A percentile compares a stretch with the other conserved stretches of the same genome.
Conservation (phyloP, 2,888 invertebrate genomes). For the Andrena chrysosceles region DNA sequence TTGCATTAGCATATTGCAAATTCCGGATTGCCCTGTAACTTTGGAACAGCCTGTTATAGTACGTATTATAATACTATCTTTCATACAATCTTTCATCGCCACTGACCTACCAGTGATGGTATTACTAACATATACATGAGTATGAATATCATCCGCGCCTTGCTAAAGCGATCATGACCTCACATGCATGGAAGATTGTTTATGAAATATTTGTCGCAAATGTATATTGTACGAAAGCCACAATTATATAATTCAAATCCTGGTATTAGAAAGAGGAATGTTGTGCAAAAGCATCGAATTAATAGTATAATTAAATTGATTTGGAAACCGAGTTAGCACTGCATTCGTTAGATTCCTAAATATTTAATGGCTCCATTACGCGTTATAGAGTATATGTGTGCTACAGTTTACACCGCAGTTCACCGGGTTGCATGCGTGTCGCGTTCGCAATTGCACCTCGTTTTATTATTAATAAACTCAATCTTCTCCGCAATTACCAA, state of each 20-base stretch:
- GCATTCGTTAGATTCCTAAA: slow-evolving; percentile 54
- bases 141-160: too few relatives aligned
- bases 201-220: neutral
- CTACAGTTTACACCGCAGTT: slow-evolving; percentile 10
- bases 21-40: too few relatives aligned
- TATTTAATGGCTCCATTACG: slow-evolving; percentile 67
- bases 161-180: too few relatives aligned
- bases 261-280: slow-evolving; percentile 32
- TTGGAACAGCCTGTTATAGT: too few relatives aligned
- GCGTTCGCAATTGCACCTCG: neutral
- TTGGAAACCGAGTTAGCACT: slow-evolving; percentile 31
- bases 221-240: neutral
- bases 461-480: slow-evolving; percentile 12
- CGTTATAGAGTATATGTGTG: slow-evolving; percentile 14
- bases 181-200: neutral
- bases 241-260: neutral
- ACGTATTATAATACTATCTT: too few relatives aligned
- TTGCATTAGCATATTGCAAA: too few relatives aligned
- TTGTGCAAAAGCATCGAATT: slow-evolving; percentile 52
- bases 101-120: too few relatives aligned
- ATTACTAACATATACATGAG: too few relatives aligned
- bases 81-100: too few relatives aligned
- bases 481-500: neutral
- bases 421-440: slow-evolving; percentile 20
- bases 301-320: slow-evolving; percentile 52